Conservation (phyloP, 37 sponge, comb jelly and placozoan genomes). For the Eunapius fragilis region DNA sequence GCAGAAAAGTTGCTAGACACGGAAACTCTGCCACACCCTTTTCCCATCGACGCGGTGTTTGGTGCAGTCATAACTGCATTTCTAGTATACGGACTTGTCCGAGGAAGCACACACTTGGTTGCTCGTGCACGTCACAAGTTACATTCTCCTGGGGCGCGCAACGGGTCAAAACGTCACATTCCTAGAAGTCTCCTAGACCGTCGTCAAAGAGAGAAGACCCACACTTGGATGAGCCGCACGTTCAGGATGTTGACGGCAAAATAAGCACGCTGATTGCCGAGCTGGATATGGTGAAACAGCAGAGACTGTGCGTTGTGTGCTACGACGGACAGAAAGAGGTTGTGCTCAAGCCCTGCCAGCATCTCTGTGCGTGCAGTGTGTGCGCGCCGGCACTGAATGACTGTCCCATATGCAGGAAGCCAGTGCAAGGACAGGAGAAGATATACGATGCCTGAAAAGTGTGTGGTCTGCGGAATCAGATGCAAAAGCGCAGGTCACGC, state of each 20-base stretch:
- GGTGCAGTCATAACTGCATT: background rate
- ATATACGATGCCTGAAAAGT: background rate
- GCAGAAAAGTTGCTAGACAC: background rate
- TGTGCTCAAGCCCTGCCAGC: slow-evolving; percentile 2
- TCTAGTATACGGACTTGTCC: background rate
- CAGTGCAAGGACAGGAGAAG: slow-evolving; percentile 6
- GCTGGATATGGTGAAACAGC: background rate
- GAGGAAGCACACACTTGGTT: background rate
- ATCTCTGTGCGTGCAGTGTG: slow-evolving; percentile 9
- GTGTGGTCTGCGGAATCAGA: too few relatives aligned
- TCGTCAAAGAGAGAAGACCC: background rate
- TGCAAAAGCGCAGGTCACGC: too few relatives aligned
- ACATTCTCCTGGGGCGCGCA: background rate
- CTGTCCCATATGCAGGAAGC: slow-evolving; percentile 17
- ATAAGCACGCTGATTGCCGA: background rate
- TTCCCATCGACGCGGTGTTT: background rate
- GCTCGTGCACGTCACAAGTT: background rate
- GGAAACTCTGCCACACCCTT: slow-evolving; percentile 21
- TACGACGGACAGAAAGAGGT: background rate
- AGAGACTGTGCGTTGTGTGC: slow-evolving; percentile 12
- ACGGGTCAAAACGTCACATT: background rate
- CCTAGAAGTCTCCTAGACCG: background rate
- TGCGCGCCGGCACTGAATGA: background rate
- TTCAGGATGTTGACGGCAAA: background rate
- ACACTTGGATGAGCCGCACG: background rate